These are phyloP conservation scores for Mylabris sibirica DNA, from an alignment of 2,888 invertebrate species.

Conservation along the genomic window DNA sequence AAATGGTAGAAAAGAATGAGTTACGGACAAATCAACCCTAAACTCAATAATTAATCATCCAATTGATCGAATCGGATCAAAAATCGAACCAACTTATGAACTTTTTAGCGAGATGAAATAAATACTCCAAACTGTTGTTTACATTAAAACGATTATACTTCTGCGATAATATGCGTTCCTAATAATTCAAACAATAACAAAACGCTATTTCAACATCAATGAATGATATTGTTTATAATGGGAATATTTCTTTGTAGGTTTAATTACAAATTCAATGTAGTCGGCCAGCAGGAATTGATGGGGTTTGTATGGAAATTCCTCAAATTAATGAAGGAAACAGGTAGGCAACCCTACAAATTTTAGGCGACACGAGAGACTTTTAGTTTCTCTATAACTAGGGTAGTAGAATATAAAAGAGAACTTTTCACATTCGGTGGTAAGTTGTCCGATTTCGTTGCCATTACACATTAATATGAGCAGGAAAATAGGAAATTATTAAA, in stretches of 20 bases:
- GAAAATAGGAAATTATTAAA: background rate
- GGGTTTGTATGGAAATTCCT: background rate
- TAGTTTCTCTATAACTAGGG: background rate
- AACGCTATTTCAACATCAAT: background rate
- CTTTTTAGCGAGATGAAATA: too few species aligned
- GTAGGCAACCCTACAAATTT: background rate
- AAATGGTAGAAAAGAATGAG: too few species aligned
- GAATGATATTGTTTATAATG: background rate
- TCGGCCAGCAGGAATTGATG: background rate
- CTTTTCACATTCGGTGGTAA: too few species aligned
- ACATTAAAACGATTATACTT: background rate
- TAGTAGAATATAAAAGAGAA: background rate
- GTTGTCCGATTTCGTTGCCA: background rate
- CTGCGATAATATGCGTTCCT: background rate
- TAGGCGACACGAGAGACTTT: background rate
- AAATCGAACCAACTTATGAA: too few species aligned
- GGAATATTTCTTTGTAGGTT: constrained; percentile 1
- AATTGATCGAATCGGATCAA: too few species aligned
- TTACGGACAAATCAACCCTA: too few species aligned
- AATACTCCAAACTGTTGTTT: too few species aligned
- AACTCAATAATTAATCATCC: too few species aligned
- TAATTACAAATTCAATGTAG: background rate
- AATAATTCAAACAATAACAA: background rate
- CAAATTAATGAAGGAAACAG: background rate
- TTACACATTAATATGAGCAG: background rate